A percentile compares a stretch with the other conserved stretches of the same genome.
Evolutionary conservation across 1,140 invertebrate genomes (phyloP).

Genomic region (Meloidogyne hapla): DNA sequence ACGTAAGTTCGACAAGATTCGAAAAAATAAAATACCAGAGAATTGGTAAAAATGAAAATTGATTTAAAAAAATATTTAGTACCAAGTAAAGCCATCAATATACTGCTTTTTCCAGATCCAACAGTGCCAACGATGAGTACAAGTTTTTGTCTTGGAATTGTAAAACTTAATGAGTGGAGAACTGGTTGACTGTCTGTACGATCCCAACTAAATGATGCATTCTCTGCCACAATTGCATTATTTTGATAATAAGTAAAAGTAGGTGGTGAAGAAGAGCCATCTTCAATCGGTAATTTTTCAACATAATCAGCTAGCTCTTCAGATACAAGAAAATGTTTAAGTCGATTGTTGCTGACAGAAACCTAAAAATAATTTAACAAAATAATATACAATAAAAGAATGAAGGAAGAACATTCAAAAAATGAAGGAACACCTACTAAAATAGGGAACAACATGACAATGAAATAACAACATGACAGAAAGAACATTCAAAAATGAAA

Average conservation of each 20-base stretch:
- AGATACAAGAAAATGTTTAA: constrained; percentile 53
- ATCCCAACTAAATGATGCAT: constrained; percentile 56
- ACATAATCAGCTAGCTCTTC: constrained; percentile 43
- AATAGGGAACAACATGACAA: constrained; percentile 99
- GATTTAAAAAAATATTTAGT: constrained; percentile 50
- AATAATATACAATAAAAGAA: constrained; percentile 68
- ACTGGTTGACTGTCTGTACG: constrained; percentile 12
- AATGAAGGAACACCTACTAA: constrained; percentile 90
- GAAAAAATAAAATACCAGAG: no score
- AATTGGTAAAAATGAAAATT: constrained; percentile 12
- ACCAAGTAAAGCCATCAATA: constrained; percentile 38
- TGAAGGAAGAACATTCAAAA: constrained; percentile 68
- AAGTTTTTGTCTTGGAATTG: constrained; percentile 1
- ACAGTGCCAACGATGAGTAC: constrained; percentile 37
- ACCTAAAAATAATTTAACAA: constrained; percentile 66
- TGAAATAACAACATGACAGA: no score
- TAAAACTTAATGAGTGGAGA: constrained; percentile 26
- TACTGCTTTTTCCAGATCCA: constrained; percentile 45
- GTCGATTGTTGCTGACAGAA: constrained; percentile 49
- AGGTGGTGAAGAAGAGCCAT: constrained; percentile 11
- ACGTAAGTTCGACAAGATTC: no score
- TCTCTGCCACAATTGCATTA: constrained; percentile 29
- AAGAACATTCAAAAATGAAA: constrained; percentile 3
- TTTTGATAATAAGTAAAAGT: constrained; percentile 26
- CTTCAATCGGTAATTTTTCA: constrained; percentile 13